Percentiles rank a stretch among this genome's conserved stretches.
Evolutionary conservation across 2,797 vertebrate species (phyloP).

Genomic region (Ficedula albicollis): DNA sequence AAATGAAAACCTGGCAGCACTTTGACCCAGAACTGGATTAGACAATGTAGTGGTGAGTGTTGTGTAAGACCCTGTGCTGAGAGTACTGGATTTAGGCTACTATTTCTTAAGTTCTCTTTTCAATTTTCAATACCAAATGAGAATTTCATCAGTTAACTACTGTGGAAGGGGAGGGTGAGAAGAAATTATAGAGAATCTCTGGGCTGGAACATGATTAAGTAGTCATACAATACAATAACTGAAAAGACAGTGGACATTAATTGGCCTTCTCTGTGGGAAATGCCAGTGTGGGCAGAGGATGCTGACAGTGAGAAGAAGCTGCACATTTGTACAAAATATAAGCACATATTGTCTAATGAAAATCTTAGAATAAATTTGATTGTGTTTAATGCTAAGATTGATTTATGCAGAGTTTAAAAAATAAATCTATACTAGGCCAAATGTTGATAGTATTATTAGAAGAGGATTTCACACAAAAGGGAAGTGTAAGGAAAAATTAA

Average conservation of each 20-base stretch:
- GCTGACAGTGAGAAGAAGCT: not conserved
- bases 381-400: not conserved
- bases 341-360: not conserved
- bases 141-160: slow-evolving; percentile 19
- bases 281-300: not conserved
- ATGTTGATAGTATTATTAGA: not conserved
- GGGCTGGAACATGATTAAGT: slow-evolving; percentile 49
- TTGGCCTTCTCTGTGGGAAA: slow-evolving; percentile 42
- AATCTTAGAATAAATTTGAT: not conserved
- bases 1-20: not conserved
- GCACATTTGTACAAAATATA: not conserved
- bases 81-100: not conserved
- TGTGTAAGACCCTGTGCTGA: not conserved
- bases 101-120: not conserved
- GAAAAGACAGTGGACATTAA: slow-evolving; percentile 14
- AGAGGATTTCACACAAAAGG: not conserved
- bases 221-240: not conserved
- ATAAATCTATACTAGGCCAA: not conserved
- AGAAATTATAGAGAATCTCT: slow-evolving; percentile 28
- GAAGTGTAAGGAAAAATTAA: not conserved
- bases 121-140: not conserved
- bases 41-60: not conserved
- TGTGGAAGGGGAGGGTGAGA: not conserved
- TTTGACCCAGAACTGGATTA: not conserved
- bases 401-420: not conserved